Percentiles rank a stretch among this genome's conserved stretches.
These are phyloP conservation scores for Perca flavescens DNA, from an alignment of 2,113 vertebrate species.

Conservation along the genomic window DNA sequence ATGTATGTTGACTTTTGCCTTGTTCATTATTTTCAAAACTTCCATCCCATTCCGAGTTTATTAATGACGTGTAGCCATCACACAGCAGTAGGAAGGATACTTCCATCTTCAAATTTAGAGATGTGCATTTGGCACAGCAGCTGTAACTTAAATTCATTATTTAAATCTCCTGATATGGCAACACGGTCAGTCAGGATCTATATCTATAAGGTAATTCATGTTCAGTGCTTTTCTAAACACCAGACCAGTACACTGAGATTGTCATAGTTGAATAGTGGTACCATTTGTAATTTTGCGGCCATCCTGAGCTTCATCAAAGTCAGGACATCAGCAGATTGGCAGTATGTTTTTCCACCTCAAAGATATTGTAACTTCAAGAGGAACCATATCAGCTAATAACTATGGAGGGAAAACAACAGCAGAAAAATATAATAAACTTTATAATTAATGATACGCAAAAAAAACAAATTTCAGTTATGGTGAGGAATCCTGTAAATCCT, in stretches of 20 bases:
- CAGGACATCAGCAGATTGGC: neutral
- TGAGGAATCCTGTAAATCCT: neutral
- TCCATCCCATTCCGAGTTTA: neutral
- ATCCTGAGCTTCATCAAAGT: neutral
- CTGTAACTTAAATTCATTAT: neutral
- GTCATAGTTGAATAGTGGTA: neutral
- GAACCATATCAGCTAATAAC: neutral
- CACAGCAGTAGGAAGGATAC: neutral
- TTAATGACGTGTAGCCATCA: neutral
- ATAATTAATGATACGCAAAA: neutral
- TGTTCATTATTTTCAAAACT: neutral
- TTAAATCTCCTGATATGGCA: neutral
- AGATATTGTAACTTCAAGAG: neutral
- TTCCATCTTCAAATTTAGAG: neutral
- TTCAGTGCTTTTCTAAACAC: neutral
- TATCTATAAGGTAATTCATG: neutral
- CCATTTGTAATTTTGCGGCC: neutral
- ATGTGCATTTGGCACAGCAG: neutral
- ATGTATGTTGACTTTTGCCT: neutral
- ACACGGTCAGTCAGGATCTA: neutral
- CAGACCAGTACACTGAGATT: neutral
- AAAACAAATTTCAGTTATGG: neutral
- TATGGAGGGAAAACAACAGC: neutral
- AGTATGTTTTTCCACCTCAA: neutral
- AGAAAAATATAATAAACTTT: neutral